These are phyloP conservation scores for Euphydryas editha DNA, from an alignment of 2,888 invertebrate species.

Conservation along the genomic window DNA sequence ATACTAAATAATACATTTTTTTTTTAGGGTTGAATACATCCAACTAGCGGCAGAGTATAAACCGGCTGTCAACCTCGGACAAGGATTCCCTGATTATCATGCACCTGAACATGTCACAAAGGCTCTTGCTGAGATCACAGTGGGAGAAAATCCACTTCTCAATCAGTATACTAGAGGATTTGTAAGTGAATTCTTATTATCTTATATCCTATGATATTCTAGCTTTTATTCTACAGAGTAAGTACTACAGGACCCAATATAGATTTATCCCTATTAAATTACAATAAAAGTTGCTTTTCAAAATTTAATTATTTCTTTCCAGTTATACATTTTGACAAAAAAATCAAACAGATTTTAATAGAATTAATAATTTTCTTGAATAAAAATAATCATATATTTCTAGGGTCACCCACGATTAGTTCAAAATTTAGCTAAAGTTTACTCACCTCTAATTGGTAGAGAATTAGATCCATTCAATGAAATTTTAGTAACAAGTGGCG, in stretches of 20 bases:
- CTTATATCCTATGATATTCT: neutral
- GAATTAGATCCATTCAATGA: conserved; percentile 93
- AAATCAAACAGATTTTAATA: too few species aligned
- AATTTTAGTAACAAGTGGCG: conserved; percentile 94
- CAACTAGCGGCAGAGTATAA: conserved; percentile 91
- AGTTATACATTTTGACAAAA: too few species aligned
- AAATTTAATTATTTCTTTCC: too few species aligned
- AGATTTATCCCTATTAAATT: too few species aligned
- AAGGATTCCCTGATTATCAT: conserved; percentile 97
- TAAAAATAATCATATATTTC: too few species aligned
- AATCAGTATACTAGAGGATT: conserved; percentile 98
- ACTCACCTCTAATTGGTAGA: conserved; percentile 89
- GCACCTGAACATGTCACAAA: conserved; percentile 92
- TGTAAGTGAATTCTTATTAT: conserved; percentile 84
- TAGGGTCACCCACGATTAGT: conserved; percentile 97
- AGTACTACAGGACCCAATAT: too few species aligned
- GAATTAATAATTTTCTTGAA: too few species aligned
- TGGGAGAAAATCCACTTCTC: conserved; percentile 87
- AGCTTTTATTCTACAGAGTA: neutral
- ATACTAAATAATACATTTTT: too few species aligned
- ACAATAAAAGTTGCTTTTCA: too few species aligned
- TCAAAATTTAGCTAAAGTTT: conserved; percentile 91
- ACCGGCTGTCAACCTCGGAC: conserved; percentile 94
- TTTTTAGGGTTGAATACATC: conserved; percentile 95
- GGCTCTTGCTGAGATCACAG: conserved; percentile 87